These are phyloP conservation scores for Ornithoptera priamus DNA, from an alignment of 2,888 invertebrate species.

Conservation along the genomic window DNA sequence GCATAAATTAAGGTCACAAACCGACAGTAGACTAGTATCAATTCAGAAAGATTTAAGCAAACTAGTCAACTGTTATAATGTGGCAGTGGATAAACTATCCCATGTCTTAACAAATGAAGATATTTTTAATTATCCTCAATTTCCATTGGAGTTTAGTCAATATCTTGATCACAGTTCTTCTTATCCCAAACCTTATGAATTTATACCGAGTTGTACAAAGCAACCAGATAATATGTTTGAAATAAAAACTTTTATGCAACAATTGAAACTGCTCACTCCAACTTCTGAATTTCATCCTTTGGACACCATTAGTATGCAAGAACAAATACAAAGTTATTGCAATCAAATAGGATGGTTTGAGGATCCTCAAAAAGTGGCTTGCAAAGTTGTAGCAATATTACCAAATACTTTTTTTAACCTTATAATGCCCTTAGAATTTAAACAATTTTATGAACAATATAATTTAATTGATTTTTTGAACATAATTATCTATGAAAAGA, in stretches of 20 bases:
- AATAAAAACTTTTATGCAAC: constrained; percentile 76
- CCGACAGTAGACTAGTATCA: constrained; percentile 57
- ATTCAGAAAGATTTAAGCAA: constrained; percentile 79
- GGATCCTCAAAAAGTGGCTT: constrained; percentile 68
- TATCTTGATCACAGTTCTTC: constrained; percentile 72
- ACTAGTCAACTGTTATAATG: constrained; percentile 83
- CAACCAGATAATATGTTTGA: constrained; percentile 68
- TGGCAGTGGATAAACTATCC: constrained; percentile 82
- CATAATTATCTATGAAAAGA: constrained; percentile 77
- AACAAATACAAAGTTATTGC: constrained; percentile 73
- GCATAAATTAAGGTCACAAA: constrained; percentile 71
- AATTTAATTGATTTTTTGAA: constrained; percentile 78
- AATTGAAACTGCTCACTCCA: constrained; percentile 78
- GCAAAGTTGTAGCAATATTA: constrained; percentile 70
- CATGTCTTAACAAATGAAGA: constrained; percentile 81
- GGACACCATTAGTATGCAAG: constrained; percentile 64
- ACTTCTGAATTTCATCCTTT: constrained; percentile 64
- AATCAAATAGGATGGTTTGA: constrained; percentile 73
- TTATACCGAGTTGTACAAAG: constrained; percentile 83
- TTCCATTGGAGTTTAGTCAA: constrained; percentile 82
- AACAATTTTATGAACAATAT: constrained; percentile 61
- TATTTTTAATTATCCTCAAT: constrained; percentile 80
- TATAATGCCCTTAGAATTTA: constrained; percentile 61
- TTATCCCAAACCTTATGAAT: constrained; percentile 83
- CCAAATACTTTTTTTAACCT: constrained; percentile 63